A percentile compares a stretch with the other conserved stretches of the same genome.
These are phyloP conservation scores for Aphidoletes aphidimyza DNA, from an alignment of 2,888 invertebrate genomes.

Conservation along the genomic window DNA sequence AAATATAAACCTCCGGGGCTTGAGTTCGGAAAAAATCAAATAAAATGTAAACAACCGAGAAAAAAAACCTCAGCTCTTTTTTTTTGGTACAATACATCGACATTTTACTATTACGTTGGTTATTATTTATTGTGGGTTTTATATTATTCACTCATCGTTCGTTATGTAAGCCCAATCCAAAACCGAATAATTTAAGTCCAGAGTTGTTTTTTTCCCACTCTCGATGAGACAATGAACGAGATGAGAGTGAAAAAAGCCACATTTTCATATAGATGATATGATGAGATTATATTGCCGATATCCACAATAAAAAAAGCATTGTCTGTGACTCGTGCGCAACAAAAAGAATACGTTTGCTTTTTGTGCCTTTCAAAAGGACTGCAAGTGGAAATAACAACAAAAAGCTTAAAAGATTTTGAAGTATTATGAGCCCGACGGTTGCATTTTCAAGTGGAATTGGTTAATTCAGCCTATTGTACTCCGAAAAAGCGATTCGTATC, in stretches of 20 bases:
- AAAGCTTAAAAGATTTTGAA: background rate
- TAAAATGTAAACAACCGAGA: conserved; percentile 45
- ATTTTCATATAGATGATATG: conserved; percentile 32
- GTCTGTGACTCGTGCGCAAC: background rate
- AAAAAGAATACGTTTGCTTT: background rate
- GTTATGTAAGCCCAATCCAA: conserved; percentile 24
- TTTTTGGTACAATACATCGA: background rate
- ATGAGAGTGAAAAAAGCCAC: background rate
- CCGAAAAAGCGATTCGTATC: background rate
- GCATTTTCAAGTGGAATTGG: conserved; percentile 3
- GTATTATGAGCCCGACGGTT: background rate
- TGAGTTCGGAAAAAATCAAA: background rate
- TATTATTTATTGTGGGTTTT: conserved; percentile 31
- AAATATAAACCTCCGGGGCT: conserved; percentile 12
- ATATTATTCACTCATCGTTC: conserved; percentile 35
- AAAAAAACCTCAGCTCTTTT: conserved; percentile 9
- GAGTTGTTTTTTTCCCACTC: background rate
- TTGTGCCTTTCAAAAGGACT: background rate
- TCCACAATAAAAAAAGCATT: background rate
- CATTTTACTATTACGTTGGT: background rate
- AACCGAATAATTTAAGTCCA: background rate
- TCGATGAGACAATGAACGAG: background rate
- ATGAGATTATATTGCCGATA: conserved; percentile 29
- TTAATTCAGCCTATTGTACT: background rate
- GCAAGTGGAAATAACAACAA: background rate